Evolutionary conservation across 2,797 vertebrate genomes (phyloP).

Genomic region (Nannoperca australis): DNA sequence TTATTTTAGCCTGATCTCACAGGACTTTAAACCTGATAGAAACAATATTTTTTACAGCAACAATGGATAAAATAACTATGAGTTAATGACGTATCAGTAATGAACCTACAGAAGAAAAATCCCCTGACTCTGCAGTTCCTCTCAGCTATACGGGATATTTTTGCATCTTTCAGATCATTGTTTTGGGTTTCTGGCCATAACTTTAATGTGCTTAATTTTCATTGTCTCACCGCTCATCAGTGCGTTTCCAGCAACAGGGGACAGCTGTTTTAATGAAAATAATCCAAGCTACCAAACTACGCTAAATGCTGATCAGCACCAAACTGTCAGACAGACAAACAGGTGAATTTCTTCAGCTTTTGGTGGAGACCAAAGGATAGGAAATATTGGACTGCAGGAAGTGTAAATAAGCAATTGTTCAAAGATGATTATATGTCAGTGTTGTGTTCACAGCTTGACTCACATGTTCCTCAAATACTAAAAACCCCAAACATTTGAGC

Average conservation of each 20-base stretch:
- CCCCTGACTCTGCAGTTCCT: not conserved
- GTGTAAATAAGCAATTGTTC: not conserved
- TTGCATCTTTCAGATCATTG: conserved; percentile 7
- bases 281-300: not conserved
- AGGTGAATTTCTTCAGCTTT: not conserved
- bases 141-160: not conserved
- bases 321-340: conserved; percentile 5
- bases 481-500: not conserved
- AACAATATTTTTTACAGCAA: not conserved
- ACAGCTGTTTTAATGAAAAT: not conserved
- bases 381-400: not conserved
- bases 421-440: not conserved
- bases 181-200: conserved; percentile 3
- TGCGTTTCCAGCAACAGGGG: not conserved
- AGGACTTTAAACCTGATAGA: not conserved
- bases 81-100: not conserved
- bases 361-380: too few relatives aligned
- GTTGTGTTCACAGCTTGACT: not conserved
- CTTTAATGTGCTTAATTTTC: not conserved
- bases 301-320: not conserved
- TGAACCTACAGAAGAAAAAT: not conserved
- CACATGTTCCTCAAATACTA: not conserved
- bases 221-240: not conserved
- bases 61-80: not conserved
- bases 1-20: not conserved